These are phyloP conservation scores for Manduca sexta DNA, from an alignment of 1,140 invertebrate species.

Conservation along the genomic window DNA sequence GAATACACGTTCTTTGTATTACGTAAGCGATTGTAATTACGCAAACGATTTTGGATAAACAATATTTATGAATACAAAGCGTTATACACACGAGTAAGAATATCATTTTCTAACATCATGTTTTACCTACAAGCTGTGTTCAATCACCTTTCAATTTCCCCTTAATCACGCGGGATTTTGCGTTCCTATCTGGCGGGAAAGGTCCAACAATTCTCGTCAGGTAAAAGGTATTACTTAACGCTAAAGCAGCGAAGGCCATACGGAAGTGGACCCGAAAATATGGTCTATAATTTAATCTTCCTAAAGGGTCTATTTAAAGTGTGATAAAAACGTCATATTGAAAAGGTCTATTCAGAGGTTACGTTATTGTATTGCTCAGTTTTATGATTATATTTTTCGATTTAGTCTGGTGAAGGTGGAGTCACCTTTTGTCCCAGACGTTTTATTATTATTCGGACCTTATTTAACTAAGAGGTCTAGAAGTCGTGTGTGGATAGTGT, in stretches of 20 bases:
- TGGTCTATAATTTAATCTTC: conserved; percentile 55
- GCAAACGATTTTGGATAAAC: no score
- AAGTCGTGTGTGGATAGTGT: no score
- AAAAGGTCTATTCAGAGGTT: conserved; percentile 35
- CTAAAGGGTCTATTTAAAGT: conserved; percentile 57
- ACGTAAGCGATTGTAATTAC: no score
- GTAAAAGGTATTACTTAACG: conserved; percentile 30
- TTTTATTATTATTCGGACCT: no score
- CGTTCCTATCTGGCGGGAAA: conserved; percentile 23
- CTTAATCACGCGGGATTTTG: conserved; percentile 21
- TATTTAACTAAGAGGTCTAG: no score
- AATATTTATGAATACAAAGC: no score
- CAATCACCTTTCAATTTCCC: conserved; percentile 16
- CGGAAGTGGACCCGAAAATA: conserved; percentile 37
- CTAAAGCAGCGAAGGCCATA: conserved; percentile 23
- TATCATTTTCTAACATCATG: conserved; percentile 2
- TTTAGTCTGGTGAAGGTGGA: neutral
- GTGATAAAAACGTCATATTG: conserved; percentile 49
- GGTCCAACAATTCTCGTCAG: conserved; percentile 26
- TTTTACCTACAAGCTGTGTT: conserved; percentile 8
- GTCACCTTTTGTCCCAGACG: neutral
- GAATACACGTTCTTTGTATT: no score
- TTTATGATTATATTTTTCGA: conserved; percentile 23
- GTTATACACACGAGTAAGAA: no score
- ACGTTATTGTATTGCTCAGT: conserved; percentile 32